Evolutionary conservation across 2,797 vertebrate genomes (phyloP).

Genomic region (Hypotaenidia philippensis): DNA sequence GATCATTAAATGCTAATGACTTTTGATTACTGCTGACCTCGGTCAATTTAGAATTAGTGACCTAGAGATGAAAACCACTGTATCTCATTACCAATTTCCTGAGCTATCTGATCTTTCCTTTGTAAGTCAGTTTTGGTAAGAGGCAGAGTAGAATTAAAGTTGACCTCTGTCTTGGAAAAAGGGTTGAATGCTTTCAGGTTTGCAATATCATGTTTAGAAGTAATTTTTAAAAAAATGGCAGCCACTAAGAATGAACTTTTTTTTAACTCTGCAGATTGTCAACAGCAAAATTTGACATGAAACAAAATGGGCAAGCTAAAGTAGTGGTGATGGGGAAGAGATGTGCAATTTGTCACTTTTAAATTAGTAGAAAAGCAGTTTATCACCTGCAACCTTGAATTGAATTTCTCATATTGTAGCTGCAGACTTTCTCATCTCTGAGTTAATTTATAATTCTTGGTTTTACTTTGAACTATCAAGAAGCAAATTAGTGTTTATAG

Average conservation of each 20-base stretch:
- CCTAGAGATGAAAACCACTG: constrained; percentile 62
- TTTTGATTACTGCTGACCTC: constrained; percentile 73
- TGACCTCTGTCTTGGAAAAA: constrained; percentile 49
- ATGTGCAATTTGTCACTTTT: background rate
- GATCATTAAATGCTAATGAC: constrained; percentile 76
- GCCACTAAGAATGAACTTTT: background rate
- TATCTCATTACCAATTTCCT: constrained; percentile 75
- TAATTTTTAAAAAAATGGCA: background rate
- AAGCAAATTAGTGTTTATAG: constrained; percentile 9
- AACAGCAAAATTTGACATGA: background rate
- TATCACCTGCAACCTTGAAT: background rate
- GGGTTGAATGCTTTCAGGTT: constrained; percentile 38
- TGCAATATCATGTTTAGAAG: constrained; percentile 32
- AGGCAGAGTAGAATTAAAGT: constrained; percentile 51
- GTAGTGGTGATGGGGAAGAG: background rate
- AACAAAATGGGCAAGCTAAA: background rate
- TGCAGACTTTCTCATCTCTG: constrained; percentile 9
- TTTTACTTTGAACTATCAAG: constrained; percentile 34
- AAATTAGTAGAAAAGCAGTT: background rate
- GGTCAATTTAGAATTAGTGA: constrained; percentile 73
- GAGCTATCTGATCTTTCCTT: constrained; percentile 61
- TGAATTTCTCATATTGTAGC: constrained; percentile 7
- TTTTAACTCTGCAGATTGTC: background rate
- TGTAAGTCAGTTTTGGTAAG: constrained; percentile 50
- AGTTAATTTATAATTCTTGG: background rate